Base-by-base conservation (phyloP, 2,888 invertebrate genomes). In the Lepidocyrtinus sp. region DNA sequence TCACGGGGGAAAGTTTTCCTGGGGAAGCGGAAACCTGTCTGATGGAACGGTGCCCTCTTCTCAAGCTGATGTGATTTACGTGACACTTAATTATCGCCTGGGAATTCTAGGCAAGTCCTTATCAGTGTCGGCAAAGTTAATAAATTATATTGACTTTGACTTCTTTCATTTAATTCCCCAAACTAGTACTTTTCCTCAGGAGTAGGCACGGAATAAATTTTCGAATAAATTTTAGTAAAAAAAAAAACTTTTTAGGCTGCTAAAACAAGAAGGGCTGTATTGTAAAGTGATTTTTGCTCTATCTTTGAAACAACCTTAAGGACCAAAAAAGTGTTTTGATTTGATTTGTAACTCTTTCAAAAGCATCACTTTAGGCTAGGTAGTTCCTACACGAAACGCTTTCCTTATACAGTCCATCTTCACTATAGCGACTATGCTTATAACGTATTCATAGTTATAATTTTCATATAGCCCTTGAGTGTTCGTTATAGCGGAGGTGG, bases 11-110 rank as follows among this genome's bases (percentile, higher is more conserved):
- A 84, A 82, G 70, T 86, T 86, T 78, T 74, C 84, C 7, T 95
- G 95, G 93, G 95, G 95, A 88, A 92, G 94, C 69, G 95, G 95
- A 86, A 95, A 95, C 89, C 92, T 94, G 75, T 94, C 95, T 89
- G 96, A 96, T 90, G 96, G 95, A 85, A 94, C 95, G 87, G 94
- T 95, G 80, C 90, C 96, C 82, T 94, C 96, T 36, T 91, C 92
- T 87, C 93, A 93, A 85, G 93, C 93, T 75, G 93, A 93, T 88
- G 92, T 95, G 81, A 92, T 95, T 87, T 94, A 95, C 86, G 92
- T 95, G 88, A 94, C 95, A 50, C 89, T 95, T 87, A 95, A 95
- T 91, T 95, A 94, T 90, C 92, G 95, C 87, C 90, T 95, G 87
- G 95, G 95, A 83, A 90, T 94, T 86, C 89, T 95, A 88, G 92